Conservation (phyloP, 2,797 vertebrate species). For the Staurois parvus region DNA sequence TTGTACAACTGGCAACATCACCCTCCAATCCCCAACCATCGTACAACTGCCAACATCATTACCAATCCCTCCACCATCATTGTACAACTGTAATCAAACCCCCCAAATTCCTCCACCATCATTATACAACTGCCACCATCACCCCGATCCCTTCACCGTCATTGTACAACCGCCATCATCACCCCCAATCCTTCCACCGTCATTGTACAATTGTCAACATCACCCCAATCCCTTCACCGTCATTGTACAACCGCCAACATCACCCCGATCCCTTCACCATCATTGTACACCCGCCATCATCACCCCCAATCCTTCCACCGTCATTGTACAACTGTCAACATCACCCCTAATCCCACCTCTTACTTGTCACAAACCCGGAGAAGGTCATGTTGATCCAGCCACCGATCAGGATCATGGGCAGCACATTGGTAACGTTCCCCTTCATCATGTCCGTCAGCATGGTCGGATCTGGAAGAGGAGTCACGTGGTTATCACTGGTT, state of each 20-base stretch:
- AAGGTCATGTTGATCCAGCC: conserved; percentile 99
- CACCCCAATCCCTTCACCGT: background rate
- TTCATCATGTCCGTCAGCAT: conserved; percentile 99
- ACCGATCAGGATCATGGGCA: conserved; percentile 98
- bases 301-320: too few species aligned
- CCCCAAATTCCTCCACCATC: background rate
- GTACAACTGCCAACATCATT: too few species aligned
- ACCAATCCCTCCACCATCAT: background rate
- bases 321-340: background rate
- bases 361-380: conserved; percentile 98
- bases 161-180: too few species aligned
- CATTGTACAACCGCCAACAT: too few species aligned
- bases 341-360: conserved; percentile 61
- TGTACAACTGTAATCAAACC: background rate
- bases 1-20: background rate
- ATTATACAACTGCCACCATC: too few species aligned
- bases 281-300: too few species aligned
- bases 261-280: too few species aligned
- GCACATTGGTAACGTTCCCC: conserved; percentile 97
- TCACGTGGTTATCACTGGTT: background rate
- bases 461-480: conserved; percentile 86
- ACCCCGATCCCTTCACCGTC: too few species aligned
- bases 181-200: too few species aligned
- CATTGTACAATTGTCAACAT: too few species aligned
- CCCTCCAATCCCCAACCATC: too few species aligned